Base-by-base conservation (phyloP, 1,140 invertebrate species). In the Drosophila melanica region DNA sequence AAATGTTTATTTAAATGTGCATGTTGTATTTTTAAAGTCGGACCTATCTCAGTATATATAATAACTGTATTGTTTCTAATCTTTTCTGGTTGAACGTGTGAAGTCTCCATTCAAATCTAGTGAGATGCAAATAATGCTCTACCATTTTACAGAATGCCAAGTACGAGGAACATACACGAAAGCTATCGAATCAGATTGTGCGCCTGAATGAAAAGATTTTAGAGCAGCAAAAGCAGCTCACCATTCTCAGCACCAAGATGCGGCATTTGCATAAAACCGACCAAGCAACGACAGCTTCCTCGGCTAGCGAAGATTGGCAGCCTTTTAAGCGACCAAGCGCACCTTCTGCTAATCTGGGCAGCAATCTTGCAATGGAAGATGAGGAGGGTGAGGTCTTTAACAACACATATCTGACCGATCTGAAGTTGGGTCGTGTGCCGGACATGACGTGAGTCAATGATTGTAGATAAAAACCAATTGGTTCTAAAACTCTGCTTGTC, bases 381-480 rank as follows among this genome's bases (percentile, higher is more conserved):
- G 96, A 97, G 86, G 96, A 97, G 79, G 95, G 95, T 23, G 96
- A 97, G 92, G 93, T 96, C 30, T 96, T 97, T 84, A 95, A 96
- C 90, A 96, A 95, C 82, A 95, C 94, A 37, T 97, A 95, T 75
- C 90, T 96, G 48, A 93, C 93, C 2, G 95, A 96, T 85, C 91
- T 96, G 73, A 94, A 95, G 64, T 90, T 70, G 45, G 90, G 91
- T 4, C 72, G 78, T 33, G 76, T 76, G n/a, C 75, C 74, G 0
- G 79, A 91, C 14, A 75, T 90, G 30, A 79, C 78, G 85, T 90
- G 63, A 68, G 82, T 33, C 5, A 6, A 16, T n/a, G 8, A 1
- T 47, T 23, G 8, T 11, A 11, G 5, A 12, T 5, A 14, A 12
- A 23, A 16, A 6, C 6, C 3, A 14, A 14, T 4, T 30, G 8